Base-by-base conservation (phyloP, 2,113 vertebrate genomes). In the Lampris incognitus region DNA sequence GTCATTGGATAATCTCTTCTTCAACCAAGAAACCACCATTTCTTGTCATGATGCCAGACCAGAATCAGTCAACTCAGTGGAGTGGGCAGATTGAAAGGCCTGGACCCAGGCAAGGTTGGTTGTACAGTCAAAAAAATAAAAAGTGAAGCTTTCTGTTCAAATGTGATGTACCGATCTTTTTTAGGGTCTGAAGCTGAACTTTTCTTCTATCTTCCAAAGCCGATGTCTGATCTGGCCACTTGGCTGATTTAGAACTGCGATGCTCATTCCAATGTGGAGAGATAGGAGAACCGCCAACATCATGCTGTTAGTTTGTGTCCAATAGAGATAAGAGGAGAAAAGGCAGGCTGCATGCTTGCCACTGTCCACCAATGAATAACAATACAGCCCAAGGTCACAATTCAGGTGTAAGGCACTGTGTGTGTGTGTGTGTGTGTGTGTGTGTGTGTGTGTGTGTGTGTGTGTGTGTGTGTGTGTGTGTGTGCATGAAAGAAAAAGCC, bases 331-430 rank as follows among this genome's bases (percentile, higher is more conserved):
- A 88, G 72, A 63, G 72, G 37, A 70, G 74, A 50, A 64, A 24
- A 66, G 66, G 77, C 49, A 62, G 74, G 6, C 41, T 39, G 58
- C 63, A 38, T 39, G 58, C 63, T 58, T 3, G 58, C 57, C 73
- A 85, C 74, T 72, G 81, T 83, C 79, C 72, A 75, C 82, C 84
- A 84, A 90, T 90, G 85, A 91, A 91, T 88, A 89, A 88, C 88
- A 89, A 89, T 88, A 85, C 49, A 74, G 78, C 80, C 85, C 87
- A 91, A 92, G 91, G 91, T 92, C 86, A 67, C 55, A 55, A 68
- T 39, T 74, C 41, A n/a, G 79, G 79, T 76, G 79, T 61, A 58
- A 71, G 62, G 0, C 39, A 61, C 39, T 50, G 48, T 37, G 66
- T 10, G 44, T 37, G 64, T 40, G 51, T 44, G 60, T 69, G 60